phyloP scores from a whole-genome alignment of 2,888 invertebrate genomes.

The Lymantria dispar region DNA sequence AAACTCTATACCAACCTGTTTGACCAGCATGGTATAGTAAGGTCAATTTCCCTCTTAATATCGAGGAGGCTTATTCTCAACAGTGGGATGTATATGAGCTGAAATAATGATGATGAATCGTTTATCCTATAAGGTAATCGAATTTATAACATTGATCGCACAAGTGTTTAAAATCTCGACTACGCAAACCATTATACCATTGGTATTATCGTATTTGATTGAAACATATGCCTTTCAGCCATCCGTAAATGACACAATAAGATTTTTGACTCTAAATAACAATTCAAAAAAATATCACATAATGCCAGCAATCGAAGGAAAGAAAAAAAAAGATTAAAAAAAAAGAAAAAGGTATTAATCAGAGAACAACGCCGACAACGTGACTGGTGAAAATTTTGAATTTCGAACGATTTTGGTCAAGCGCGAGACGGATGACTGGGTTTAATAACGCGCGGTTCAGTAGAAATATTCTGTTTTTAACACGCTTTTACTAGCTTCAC shows the following conservation, averaged over 20 bases:
- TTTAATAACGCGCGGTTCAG: neutral
- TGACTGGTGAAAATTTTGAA: constrained; percentile 62
- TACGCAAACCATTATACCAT: no score
- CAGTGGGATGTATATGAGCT: no score
- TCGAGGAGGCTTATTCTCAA: no score
- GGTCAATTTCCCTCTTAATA: no score
- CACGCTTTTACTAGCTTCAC: no score
- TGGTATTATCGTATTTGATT: neutral
- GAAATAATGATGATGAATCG: no score
- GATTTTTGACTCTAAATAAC: constrained; percentile 3
- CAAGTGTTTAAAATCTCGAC: no score
- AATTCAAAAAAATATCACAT: constrained; percentile 20
- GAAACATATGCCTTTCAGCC: constrained; percentile 9
- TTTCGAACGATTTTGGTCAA: neutral
- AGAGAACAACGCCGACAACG: constrained; percentile 63
- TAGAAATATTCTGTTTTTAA: neutral
- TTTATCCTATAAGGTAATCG: no score
- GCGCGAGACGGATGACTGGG: constrained; percentile 13
- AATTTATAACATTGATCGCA: no score
- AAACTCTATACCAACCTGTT: no score
- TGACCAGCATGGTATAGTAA: no score
- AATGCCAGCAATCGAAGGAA: constrained; percentile 35
- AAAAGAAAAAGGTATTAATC: constrained; percentile 61
- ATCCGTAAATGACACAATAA: constrained; percentile 5
- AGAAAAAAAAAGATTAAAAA: constrained; percentile 29